Evolutionary conservation across 2,113 vertebrate genomes (phyloP), one percentile per base, ranked within the genome.

Genomic region (Okapia johnstoni): DNA sequence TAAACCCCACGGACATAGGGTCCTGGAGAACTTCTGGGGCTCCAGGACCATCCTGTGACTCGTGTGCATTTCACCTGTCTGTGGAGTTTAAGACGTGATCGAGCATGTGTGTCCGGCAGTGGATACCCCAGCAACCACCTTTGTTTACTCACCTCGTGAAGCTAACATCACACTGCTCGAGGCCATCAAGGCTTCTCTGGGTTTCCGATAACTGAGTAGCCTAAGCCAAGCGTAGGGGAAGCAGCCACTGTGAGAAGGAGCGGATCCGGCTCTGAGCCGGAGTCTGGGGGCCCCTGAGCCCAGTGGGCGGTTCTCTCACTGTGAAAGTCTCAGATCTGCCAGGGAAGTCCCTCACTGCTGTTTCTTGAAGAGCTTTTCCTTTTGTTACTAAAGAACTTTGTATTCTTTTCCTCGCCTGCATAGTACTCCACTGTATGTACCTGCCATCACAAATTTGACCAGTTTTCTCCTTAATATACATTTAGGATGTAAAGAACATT

Each of bases 341-440:
- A n/a, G 77, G 48, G 46, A 52, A 80, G 30, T 7, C 28, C 28
- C 77, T 79, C 25, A 79, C 21, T 40, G 14, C 43, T 26, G 40
- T n/a, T 81, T 84, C 50, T 55, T 58, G 40, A 40, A 61, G 48
- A 48, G 25, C 16, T 57, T 81, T 57, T 52, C 55, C 16, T 19
- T 6, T 25, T 36, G 36, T 3, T 33, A 40, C 52, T 61, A 70
- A 54, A 43, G 12, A 43, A 25, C 8, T 58, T 14, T 52, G 73
- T 43, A 7, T 16, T 13, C 52, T 26, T 79, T 61, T 52, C 17
- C 28, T 36, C 0, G 0, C 3, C 21, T 15, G n/a, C 2, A 2
- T 11, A 10, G 83, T n/a, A 3, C 33, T 54, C 33, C 21, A 3
- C 5, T 21, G 1, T 30, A 8, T 3, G 15, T 12, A 7, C 28